Percentiles rank a stretch among this genome's conserved stretches.
Evolutionary conservation across 2,888 invertebrate genomes (phyloP).

Genomic region (Lagria hirta): DNA sequence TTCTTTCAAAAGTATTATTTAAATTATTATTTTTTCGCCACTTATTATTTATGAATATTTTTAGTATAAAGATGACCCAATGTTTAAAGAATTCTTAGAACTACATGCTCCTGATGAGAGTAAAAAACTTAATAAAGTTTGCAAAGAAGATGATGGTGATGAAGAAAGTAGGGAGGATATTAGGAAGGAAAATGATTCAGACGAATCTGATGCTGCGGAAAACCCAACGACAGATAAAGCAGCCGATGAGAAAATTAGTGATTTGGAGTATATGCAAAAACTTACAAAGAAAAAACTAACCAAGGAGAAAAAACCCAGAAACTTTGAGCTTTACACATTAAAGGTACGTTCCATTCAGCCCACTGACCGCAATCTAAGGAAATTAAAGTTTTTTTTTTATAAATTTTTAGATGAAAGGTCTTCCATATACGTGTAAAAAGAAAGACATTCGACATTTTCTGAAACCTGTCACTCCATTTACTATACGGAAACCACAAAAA

Average conservation of each 20-base stretch:
- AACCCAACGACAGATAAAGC: too few species aligned
- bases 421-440: slow-evolving; percentile 79
- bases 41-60: slow-evolving; percentile 33
- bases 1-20: slow-evolving; percentile 65
- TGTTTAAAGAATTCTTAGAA: slow-evolving; percentile 87
- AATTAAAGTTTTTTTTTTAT: slow-evolving; percentile 4
- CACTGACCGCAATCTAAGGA: slow-evolving; percentile 1
- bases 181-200: slow-evolving; percentile 41
- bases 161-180: slow-evolving; percentile 49
- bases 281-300: slow-evolving; percentile 58
- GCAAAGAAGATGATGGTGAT: slow-evolving; percentile 53
- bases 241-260: slow-evolving; percentile 73
- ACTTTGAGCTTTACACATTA: slow-evolving; percentile 60
- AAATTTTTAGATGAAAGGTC: slow-evolving; percentile 62
- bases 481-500: slow-evolving; percentile 76
- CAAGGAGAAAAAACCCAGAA: slow-evolving; percentile 48
- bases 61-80: slow-evolving; percentile 82
- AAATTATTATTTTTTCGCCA: slow-evolving; percentile 4
- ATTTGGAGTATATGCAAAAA: slow-evolving; percentile 74
- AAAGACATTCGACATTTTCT: slow-evolving; percentile 85
- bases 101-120: slow-evolving; percentile 66
- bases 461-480: slow-evolving; percentile 74
- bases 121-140: slow-evolving; percentile 35
- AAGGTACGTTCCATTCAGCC: slow-evolving; percentile 56
- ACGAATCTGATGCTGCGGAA: slow-evolving; percentile 30